Base-by-base conservation (phyloP, 2,888 invertebrate genomes). In the Trichogramma dendrolimi region DNA sequence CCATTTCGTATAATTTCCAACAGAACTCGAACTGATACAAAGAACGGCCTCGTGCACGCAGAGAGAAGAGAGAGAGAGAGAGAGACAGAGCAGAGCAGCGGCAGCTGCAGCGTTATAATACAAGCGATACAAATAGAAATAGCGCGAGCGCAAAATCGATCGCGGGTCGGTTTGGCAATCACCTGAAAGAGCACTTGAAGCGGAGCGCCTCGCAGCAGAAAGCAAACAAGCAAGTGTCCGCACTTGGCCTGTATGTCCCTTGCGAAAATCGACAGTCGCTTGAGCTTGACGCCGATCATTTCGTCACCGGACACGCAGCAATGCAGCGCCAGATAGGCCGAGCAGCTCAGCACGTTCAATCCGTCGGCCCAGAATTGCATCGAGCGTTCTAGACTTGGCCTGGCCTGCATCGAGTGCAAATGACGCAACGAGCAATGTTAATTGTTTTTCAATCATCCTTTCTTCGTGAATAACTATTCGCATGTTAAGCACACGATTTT, bases 211-310 rank as follows among this genome's bases (percentile, higher is more conserved):
- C 92, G 84, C 53, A 90, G 81, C 7, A 92, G 79, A 10, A 92
- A 81, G 64, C 90, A 91, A 66, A 86, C 85, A 69, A 91, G 86
- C 53, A 93, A 80, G 71, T 92, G 89, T 69, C 89, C 86, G 75
- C 92, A 92, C 75, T 93, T 93, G 0, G 90, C 85, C 73, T 93
- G 92, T 10, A 92, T 86, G 69, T 92, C 92, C 52, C 90, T 82
- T n/a, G 91, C 84, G 56, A 89, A 87, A 67, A 90, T 85, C 7
- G 85, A 84, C 71, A 87, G 84, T 64, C 83, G 81, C 60, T 80
- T 81, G 14, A 82, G 75, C 47, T 84, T 82, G 7, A 86, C 71
- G 0, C 90, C 90, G 27, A 85, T 83, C 58, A 87, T 81, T 75
- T 83, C 80, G 27, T 74, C 72, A 4, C 74, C 75, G 55, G 74